Evolutionary conservation across 2,888 invertebrate species (phyloP), one percentile per base, ranked within the genome.

Genomic region (Pristionchus exspectatus): DNA sequence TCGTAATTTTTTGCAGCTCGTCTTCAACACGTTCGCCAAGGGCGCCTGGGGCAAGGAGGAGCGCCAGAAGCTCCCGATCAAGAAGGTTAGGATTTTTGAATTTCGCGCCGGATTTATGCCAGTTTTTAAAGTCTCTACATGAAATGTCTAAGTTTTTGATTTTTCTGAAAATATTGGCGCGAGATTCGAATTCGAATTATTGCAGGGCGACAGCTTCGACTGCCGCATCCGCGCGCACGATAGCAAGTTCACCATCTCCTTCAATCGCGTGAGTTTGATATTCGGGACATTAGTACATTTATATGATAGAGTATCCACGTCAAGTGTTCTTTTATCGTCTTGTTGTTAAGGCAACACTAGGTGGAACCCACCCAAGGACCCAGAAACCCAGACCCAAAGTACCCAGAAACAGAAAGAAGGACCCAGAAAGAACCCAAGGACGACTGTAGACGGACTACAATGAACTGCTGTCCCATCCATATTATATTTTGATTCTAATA

Each of bases 21-120:
- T 93, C 89, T 92, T 92, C 92, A 93, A 93, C 91, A 90, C 93
- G 30, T 93, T 91, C 92, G 91, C 92, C 84, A 92, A 93, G 85
- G 92, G 92, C 83, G 92, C 92, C 18, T 94, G 93, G 93, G 94
- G 93, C 72, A 93, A 93, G 87, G 94, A 94, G 90, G 93, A 93
- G 90, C 90, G 92, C n/a, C 91, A 93, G 89, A 93, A 93, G 92
- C 91, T 92, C 27, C 93, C 92, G 50, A 91, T 94, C 91, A 94
- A 94, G 92, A 93, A 93, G 72, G 92, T 84, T 54, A n/a, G 27
- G 30, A n/a, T 9, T 10, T 56, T 85, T 85, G 69, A 66, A 69
- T 54, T 69, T 69, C 18, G n/a, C 27, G 9, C 18, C 30, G 18
- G 16, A 21, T 59, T 9, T 9, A 7, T 69, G 7, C 30, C 2